Evolutionary conservation across 2,888 invertebrate genomes (phyloP).

Genomic region (Melanchra persicariae): DNA sequence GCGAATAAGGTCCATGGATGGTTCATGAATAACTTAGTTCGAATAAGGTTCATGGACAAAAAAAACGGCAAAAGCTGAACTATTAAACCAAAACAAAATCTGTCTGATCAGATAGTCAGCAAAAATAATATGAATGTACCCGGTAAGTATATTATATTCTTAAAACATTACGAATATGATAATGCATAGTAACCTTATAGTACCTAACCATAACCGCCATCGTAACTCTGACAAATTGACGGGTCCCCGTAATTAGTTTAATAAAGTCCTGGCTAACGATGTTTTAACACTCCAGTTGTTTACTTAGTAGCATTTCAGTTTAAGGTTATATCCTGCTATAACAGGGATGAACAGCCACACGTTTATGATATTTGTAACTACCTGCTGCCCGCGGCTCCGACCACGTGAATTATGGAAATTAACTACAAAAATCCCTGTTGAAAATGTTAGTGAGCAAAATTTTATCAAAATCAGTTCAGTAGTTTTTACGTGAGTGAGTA

Average conservation of each 20-base stretch:
- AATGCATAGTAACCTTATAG: too few species aligned
- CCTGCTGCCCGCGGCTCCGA: too few species aligned
- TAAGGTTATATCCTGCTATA: slow-evolving; percentile 19
- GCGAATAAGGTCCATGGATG: too few species aligned
- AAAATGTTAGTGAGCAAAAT: not conserved
- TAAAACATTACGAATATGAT: slow-evolving; percentile 17
- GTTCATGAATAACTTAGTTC: too few species aligned
- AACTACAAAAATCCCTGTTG: too few species aligned
- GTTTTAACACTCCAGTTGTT: slow-evolving; percentile 35
- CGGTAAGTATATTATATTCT: not conserved
- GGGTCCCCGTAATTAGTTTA: slow-evolving; percentile 52
- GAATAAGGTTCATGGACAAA: too few species aligned
- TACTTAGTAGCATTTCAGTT: slow-evolving; percentile 28
- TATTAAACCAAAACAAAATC: too few species aligned
- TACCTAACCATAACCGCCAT: slow-evolving; percentile 21
- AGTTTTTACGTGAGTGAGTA: not conserved
- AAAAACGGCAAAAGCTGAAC: too few species aligned
- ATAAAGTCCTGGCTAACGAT: slow-evolving; percentile 49
- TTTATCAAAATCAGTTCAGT: not conserved
- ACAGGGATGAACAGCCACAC: not conserved
- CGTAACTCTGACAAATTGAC: slow-evolving; percentile 51
- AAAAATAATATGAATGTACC: not conserved
- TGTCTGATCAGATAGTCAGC: too few species aligned
- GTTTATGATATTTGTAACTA: not conserved
- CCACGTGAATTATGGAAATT: not conserved